Base-by-base conservation (phyloP, 2,113 vertebrate species). In the Anthoscopus minutus region DNA sequence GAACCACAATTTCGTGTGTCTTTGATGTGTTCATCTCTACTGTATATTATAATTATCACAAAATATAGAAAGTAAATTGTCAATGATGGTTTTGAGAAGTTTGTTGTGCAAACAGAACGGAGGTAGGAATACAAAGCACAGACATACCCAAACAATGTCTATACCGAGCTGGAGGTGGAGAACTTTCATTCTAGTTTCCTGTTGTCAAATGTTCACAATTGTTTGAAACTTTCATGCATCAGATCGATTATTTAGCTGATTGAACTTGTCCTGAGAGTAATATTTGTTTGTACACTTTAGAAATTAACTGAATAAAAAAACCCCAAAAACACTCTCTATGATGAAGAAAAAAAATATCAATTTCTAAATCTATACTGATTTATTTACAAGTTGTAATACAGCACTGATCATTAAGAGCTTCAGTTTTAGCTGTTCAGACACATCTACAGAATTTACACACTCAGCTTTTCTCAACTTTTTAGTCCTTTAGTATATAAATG, bases 311-410 rank as follows among this genome's bases (percentile, higher is more conserved):
- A 58, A 86, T n/a, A n/a, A 64, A 88, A 79, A 30, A 14, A 7
- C 0, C 0, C 3, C 12, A 12, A 60, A 77, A 27, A 0, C 7
- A 12, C 17, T 35, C 21, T 50, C 21, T 16, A 20, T 14, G 20
- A 31, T 35, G 44, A 57, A 67, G 24, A 28, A 12, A 58, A 72
- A 33, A 20, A 51, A 19, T 1, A 31, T 3, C 44, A 61, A 25
- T 38, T 56, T 30, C 12, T 77, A 64, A 56, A 83, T 27, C 40
- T 25, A 23, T 33, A n/a, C 27, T 42, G 33, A 82, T 81, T 77
- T 88, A 71, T 73, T 50, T 38, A 42, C 37, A 86, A 58, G 13
- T 35, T 73, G 48, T 42, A 70, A 20, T 20, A 54, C 27, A 81
- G 18, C 58, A 62, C 16, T 44, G 45, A 69, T 40, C 30, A 33